phyloP scores from a whole-genome alignment of 2,113 vertebrate genomes.

The Bubalus kerabau region DNA sequence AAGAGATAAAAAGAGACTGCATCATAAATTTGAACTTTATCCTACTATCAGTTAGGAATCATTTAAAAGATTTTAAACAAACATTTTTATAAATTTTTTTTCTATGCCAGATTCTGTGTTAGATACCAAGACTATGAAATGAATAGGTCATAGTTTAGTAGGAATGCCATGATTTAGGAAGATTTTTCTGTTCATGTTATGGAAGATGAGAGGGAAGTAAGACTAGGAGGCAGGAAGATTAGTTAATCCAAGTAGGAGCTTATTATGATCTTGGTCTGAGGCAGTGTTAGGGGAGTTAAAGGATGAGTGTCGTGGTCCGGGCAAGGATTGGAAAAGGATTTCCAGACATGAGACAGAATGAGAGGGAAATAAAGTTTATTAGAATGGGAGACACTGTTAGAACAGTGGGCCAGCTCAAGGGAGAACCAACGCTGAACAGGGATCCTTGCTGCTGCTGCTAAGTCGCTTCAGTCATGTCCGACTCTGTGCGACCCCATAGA shows the following conservation, averaged over 20 bases:
- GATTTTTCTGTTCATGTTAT: background rate
- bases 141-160: background rate
- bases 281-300: background rate
- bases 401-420: background rate
- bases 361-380: background rate
- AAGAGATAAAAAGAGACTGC: background rate
- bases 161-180: slow-evolving; percentile 2
- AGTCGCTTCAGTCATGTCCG: background rate
- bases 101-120: background rate
- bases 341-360: background rate
- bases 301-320: background rate
- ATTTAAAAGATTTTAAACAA: slow-evolving; percentile 28
- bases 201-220: background rate
- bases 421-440: background rate
- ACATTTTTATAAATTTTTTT: slow-evolving; percentile 8
- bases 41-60: background rate
- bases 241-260: slow-evolving; percentile 9
- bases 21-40: background rate
- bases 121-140: background rate
- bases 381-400: background rate
- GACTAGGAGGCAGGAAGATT: background rate
- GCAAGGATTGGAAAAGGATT: background rate
- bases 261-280: background rate
- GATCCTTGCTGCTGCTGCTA: background rate
- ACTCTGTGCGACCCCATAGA: background rate